Evolutionary conservation across 2,888 invertebrate genomes (phyloP).

Genomic region (Diaprepes abbreviatus): DNA sequence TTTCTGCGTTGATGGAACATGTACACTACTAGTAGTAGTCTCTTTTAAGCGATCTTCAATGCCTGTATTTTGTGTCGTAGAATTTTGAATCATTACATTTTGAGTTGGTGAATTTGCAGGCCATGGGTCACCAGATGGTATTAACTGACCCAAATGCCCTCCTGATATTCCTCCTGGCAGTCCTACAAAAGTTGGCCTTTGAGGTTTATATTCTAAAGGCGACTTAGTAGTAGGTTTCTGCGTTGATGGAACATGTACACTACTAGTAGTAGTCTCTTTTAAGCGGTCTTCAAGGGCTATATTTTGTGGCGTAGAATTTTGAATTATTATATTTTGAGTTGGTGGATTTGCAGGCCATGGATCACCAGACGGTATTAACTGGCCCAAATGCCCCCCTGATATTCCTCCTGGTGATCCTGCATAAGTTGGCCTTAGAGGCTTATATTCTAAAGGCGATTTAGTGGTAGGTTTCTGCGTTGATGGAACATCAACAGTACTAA

Average conservation of each 20-base stretch:
- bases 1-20: neutral
- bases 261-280: constrained; percentile 23
- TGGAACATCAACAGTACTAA: neutral
- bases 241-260: neutral
- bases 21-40: neutral
- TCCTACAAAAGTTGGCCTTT: neutral
- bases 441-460: neutral
- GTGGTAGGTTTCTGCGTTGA: neutral
- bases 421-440: constrained; percentile 15
- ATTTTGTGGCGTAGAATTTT: neutral
- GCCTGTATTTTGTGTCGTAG: neutral
- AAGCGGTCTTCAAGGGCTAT: constrained; percentile 7
- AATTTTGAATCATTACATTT: neutral
- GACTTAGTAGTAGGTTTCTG: neutral
- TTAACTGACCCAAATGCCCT: constrained; percentile 22
- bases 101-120: neutral
- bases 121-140: constrained; percentile 50
- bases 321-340: neutral
- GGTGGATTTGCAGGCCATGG: constrained; percentile 40
- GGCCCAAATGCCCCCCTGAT: neutral
- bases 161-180: neutral
- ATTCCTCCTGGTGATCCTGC: neutral
- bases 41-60: neutral
- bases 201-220: neutral
- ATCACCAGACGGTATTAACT: constrained; percentile 40